Conservation (phyloP, 2,113 vertebrate species). For the Gymnorhina tibicen region DNA sequence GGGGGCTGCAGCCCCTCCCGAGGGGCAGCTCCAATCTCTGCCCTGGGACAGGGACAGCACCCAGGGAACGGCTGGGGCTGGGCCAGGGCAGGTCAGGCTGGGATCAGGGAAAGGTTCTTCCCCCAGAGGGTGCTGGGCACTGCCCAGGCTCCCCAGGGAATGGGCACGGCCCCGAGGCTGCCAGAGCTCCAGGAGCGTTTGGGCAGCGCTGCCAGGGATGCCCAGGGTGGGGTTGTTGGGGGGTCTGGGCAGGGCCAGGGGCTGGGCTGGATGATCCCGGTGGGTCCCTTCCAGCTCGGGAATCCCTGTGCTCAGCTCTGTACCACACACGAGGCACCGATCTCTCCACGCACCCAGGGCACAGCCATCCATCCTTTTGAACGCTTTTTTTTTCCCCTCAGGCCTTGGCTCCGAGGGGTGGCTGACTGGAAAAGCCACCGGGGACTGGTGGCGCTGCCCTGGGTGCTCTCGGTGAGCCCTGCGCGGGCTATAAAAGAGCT, state of each 20-base stretch:
- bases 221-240: background rate
- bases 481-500: background rate
- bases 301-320: background rate
- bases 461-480: background rate
- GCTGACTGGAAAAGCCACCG: background rate
- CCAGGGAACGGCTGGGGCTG: background rate
- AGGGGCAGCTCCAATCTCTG: background rate
- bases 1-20: background rate
- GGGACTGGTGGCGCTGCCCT: rapidly evolving
- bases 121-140: background rate
- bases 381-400: background rate
- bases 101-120: background rate
- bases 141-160: background rate
- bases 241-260: background rate
- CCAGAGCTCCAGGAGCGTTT: background rate
- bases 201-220: background rate
- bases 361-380: background rate
- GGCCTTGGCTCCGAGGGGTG: background rate
- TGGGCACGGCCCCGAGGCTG: background rate
- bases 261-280: rapidly evolving
- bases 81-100: background rate
- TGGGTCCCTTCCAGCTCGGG: background rate
- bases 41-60: background rate
- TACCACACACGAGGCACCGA: rapidly evolving
- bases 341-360: background rate